These are phyloP conservation scores for Engystomops pustulosus DNA, from an alignment of 2,113 vertebrate genomes.

Conservation along the genomic window DNA sequence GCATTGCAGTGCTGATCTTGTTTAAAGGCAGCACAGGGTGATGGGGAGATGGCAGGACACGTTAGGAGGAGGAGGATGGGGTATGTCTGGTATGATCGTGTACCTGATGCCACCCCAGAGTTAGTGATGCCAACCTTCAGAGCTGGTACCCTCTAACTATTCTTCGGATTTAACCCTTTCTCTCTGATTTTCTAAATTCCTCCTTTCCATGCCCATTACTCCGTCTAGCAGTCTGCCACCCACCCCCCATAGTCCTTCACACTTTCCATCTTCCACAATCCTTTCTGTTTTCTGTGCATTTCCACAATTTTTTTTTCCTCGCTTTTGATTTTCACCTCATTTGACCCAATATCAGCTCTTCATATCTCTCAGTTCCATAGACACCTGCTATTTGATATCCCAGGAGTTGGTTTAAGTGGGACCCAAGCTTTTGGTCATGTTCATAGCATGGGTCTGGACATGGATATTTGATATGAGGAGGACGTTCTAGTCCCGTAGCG, in stretches of 20 bases:
- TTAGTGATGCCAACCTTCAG: not conserved
- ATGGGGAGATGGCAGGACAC: conserved; percentile 31
- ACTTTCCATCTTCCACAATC: not conserved
- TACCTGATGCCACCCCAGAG: not conserved
- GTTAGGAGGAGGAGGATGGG: conserved; percentile 35
- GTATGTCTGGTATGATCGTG: conserved; percentile 4
- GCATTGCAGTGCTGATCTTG: conserved; percentile 64
- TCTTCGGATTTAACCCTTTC: not conserved
- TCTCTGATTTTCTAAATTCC: not conserved
- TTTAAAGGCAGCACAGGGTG: conserved; percentile 33
- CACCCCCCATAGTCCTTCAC: not conserved
- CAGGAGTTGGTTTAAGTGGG: not conserved
- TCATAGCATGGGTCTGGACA: not conserved
- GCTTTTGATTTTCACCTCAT: not conserved
- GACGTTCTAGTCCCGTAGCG: not conserved
- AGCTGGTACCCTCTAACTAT: not conserved
- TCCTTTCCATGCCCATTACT: conserved; percentile 32
- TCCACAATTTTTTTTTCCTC: not conserved
- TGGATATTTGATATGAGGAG: not conserved
- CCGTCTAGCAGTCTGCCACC: conserved; percentile 15
- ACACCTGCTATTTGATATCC: not conserved
- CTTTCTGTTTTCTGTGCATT: conserved; percentile 7
- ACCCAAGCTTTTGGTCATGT: not conserved
- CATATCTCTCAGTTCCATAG: not conserved
- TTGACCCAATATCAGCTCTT: not conserved